Conservation (phyloP, 2,888 invertebrate genomes). For the Caenorhabditis angaria region DNA sequence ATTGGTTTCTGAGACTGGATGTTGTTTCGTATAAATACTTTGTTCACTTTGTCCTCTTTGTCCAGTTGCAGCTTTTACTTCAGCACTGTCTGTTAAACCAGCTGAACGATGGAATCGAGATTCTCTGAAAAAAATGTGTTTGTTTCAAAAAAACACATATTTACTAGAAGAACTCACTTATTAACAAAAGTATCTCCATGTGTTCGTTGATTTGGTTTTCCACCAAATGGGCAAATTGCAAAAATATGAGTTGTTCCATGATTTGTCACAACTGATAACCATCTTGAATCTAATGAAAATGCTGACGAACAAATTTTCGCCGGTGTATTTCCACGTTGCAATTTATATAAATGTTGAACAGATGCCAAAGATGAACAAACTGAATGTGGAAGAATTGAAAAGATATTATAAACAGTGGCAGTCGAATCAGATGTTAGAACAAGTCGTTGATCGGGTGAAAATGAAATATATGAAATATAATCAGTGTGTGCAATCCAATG, state of each 20-base stretch:
- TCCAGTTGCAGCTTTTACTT: constrained; percentile 36
- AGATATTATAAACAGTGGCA: constrained; percentile 84
- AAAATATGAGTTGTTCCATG: constrained; percentile 95
- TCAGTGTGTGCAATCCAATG: constrained; percentile 67
- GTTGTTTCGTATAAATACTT: constrained; percentile 32
- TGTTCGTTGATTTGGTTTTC: constrained; percentile 87
- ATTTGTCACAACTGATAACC: constrained; percentile 93
- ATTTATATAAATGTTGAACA: constrained; percentile 87
- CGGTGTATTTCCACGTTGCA: constrained; percentile 93
- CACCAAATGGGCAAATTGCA: constrained; percentile 87
- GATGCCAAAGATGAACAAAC: constrained; percentile 82
- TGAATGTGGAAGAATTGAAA: constrained; percentile 91
- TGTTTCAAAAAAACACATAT: not conserved
- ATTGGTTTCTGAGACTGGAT: constrained; percentile 22
- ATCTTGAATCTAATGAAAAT: constrained; percentile 77
- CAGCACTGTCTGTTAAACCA: constrained; percentile 79
- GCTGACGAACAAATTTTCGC: constrained; percentile 80
- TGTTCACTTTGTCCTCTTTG: constrained; percentile 26
- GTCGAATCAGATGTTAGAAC: constrained; percentile 74
- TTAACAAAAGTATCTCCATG: constrained; percentile 95
- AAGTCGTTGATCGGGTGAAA: constrained; percentile 65
- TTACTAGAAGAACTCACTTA: constrained; percentile 74
- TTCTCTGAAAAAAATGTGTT: constrained; percentile 21
- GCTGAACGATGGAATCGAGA: constrained; percentile 88
- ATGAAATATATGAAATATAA: constrained; percentile 41